Conservation (phyloP, 2,888 invertebrate genomes). For the Augiades crinisus region DNA sequence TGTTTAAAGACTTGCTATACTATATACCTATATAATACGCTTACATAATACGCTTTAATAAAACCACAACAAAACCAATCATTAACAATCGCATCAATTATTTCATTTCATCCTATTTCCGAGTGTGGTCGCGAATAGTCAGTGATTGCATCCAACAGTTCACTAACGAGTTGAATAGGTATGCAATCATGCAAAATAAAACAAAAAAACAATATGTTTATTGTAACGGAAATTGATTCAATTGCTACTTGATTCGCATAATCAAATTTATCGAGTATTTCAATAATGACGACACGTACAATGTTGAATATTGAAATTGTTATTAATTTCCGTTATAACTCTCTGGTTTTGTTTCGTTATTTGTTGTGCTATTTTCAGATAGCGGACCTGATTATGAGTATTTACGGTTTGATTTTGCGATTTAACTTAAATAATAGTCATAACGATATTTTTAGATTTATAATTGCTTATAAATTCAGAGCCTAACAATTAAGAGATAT, state of each 20-base stretch:
- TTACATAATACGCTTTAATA: not conserved
- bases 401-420: too few species aligned
- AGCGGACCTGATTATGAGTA: too few species aligned
- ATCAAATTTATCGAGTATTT: constrained; percentile 4
- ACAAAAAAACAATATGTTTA: constrained; percentile 11
- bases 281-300: not conserved
- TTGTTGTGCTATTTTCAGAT: too few species aligned
- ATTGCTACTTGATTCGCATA: constrained; percentile 8
- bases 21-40: too few species aligned
- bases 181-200: constrained; percentile 17
- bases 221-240: constrained; percentile 9
- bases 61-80: constrained; percentile 10
- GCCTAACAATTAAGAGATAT: too few species aligned
- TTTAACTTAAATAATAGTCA: too few species aligned
- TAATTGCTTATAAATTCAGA: too few species aligned
- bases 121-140: constrained; percentile 10
- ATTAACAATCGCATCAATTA: constrained; percentile 16
- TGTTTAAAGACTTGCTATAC: too few species aligned
- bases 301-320: not conserved
- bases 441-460: too few species aligned
- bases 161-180: constrained; percentile 7
- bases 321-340: not conserved
- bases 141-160: constrained; percentile 12
- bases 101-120: constrained; percentile 21
- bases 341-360: not conserved